These are phyloP conservation scores for Ephydatia muelleri DNA, from an alignment of 37 sponge, comb jelly and placozoan species.

Conservation along the genomic window DNA sequence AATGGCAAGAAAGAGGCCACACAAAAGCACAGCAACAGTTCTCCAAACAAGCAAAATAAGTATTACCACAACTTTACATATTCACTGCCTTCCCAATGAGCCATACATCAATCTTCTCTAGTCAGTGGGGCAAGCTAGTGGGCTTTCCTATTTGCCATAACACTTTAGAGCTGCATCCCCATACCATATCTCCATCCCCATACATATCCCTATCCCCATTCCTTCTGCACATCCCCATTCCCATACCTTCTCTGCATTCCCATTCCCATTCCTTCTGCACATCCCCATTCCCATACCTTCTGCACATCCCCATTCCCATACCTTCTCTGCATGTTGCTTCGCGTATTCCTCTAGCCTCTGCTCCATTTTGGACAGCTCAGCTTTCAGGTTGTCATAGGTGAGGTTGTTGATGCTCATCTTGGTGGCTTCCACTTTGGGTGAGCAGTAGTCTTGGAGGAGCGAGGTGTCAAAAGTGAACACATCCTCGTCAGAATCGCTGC, in stretches of 20 bases:
- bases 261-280: neutral
- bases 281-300: too few species aligned
- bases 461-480: conserved; percentile 29
- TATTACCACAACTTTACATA: too few species aligned
- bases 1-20: too few species aligned
- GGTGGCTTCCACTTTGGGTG: conserved; percentile 40
- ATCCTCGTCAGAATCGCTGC: conserved; percentile 11
- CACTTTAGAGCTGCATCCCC: neutral
- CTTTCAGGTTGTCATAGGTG: conserved; percentile 31
- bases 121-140: too few species aligned
- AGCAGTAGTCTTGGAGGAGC: conserved; percentile 16
- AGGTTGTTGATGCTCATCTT: conserved; percentile 57
- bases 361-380: neutral
- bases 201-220: too few species aligned
- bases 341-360: neutral
- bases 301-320: neutral
- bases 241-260: neutral
- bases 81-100: too few species aligned
- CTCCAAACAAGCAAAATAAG: too few species aligned
- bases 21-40: too few species aligned
- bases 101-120: too few species aligned
- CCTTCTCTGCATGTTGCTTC: neutral
- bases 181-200: neutral
- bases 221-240: neutral
- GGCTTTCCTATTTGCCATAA: neutral